These are phyloP conservation scores for Lasioglossum vierecki DNA, from an alignment of 2,888 invertebrate species.

Conservation along the genomic window DNA sequence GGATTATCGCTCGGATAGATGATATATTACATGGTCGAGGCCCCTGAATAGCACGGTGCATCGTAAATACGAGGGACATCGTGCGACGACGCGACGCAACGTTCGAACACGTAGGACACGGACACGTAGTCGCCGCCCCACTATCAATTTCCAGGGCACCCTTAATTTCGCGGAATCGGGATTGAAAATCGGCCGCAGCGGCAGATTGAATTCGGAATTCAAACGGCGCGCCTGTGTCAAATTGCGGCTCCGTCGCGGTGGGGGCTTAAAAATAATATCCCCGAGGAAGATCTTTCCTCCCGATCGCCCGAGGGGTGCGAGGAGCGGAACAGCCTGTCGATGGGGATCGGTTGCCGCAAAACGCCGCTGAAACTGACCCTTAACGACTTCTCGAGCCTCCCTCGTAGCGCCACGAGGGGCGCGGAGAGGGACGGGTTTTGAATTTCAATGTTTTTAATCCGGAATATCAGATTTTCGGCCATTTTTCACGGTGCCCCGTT, in stretches of 20 bases:
- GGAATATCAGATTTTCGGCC: conserved; percentile 84
- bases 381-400: conserved; percentile 82
- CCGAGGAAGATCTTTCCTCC: conserved; percentile 51
- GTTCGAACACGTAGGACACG: conserved; percentile 10
- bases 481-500: conserved; percentile 82
- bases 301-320: conserved; percentile 30
- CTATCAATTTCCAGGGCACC: conserved; percentile 72
- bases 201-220: conserved; percentile 82
- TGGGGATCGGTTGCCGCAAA: conserved; percentile 55
- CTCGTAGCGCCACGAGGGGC: conserved; percentile 54
- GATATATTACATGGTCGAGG: conserved; percentile 8
- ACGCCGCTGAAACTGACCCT: conserved; percentile 82
- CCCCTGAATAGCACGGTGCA: too few species aligned
- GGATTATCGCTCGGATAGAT: conserved; percentile 26
- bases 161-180: conserved; percentile 77
- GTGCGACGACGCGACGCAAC: background rate
- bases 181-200: conserved; percentile 71
- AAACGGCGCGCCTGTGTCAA: conserved; percentile 81
- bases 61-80: background rate
- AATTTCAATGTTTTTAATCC: conserved; percentile 84
- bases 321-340: conserved; percentile 49
- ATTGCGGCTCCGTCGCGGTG: conserved; percentile 74
- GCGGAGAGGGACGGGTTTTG: conserved; percentile 81
- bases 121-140: conserved; percentile 16
- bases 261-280: conserved; percentile 80